These are phyloP conservation scores for Nebria ingens DNA, from an alignment of 1,140 invertebrate genomes.

Conservation along the genomic window DNA sequence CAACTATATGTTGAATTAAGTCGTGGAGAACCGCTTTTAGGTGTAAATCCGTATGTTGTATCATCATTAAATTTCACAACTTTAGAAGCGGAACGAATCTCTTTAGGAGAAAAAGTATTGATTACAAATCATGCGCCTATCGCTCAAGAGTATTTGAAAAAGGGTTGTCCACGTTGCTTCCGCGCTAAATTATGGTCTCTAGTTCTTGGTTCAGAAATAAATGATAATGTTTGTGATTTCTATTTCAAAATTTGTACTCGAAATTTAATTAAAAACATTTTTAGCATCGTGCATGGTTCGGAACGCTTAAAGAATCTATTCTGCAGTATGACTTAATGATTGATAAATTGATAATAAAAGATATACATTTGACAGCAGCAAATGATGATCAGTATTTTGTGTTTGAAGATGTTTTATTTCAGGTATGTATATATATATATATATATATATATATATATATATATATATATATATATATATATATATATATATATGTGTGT, in stretches of 20 bases:
- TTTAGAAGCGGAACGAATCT: constrained; percentile 55
- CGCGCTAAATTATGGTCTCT: constrained; percentile 71
- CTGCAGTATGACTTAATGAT: constrained; percentile 85
- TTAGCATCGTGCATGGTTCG: constrained; percentile 73
- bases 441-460: background rate
- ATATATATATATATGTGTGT: too few species aligned
- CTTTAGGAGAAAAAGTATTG: constrained; percentile 54
- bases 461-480: too few species aligned
- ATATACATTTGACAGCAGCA: constrained; percentile 88
- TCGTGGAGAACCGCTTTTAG: constrained; percentile 54
- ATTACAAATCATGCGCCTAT: constrained; percentile 58
- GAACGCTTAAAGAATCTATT: constrained; percentile 71
- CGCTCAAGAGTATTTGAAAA: constrained; percentile 76
- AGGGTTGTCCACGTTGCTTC: constrained; percentile 67
- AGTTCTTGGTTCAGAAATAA: constrained; percentile 65
- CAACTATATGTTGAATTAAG: constrained; percentile 55
- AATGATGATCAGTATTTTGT: constrained; percentile 98
- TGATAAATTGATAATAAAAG: constrained; percentile 90
- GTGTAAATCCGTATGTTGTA: constrained; percentile 49
- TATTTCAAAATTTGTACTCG: constrained; percentile 8
- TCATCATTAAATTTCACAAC: constrained; percentile 41
- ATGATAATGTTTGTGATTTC: constrained; percentile 17
- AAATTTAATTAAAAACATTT: constrained; percentile 28
- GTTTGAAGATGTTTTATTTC: constrained; percentile 91
- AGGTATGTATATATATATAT: constrained; percentile 51